Conservation (phyloP, 2,113 vertebrate genomes). For the Hippotragus niger region DNA sequence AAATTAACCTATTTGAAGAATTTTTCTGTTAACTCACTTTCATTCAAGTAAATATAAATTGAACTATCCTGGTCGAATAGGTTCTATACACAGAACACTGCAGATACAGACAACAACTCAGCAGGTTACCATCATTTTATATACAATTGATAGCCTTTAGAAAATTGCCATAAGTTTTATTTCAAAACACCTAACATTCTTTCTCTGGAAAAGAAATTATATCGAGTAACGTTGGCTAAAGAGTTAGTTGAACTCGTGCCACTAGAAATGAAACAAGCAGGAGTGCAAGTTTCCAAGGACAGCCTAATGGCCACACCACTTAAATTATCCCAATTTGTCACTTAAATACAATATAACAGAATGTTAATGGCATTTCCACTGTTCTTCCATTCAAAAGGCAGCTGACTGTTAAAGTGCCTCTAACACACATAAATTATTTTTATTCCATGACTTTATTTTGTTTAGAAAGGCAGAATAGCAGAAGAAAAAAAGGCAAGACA, state of each 20-base stretch:
- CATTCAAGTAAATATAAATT: constrained; percentile 37
- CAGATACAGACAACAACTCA: constrained; percentile 48
- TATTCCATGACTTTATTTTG: constrained; percentile 51
- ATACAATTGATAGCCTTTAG: constrained; percentile 63
- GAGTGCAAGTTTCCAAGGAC: background rate
- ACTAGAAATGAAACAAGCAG: constrained; percentile 36
- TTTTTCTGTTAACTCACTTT: background rate
- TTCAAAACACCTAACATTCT: constrained; percentile 59
- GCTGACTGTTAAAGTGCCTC: constrained; percentile 46
- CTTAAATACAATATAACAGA: background rate
- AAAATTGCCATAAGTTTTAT: background rate
- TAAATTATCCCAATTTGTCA: background rate
- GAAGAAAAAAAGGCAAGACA: constrained; percentile 63
- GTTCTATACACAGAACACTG: constrained; percentile 49
- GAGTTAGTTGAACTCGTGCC: constrained; percentile 26
- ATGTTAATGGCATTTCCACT: background rate
- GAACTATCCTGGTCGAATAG: constrained; percentile 10
- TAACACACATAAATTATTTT: constrained; percentile 23
- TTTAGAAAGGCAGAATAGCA: constrained; percentile 43
- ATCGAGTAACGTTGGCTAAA: background rate
- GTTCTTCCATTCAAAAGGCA: constrained; percentile 52
- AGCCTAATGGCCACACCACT: constrained; percentile 33
- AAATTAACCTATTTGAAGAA: background rate
- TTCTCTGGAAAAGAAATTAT: constrained; percentile 57
- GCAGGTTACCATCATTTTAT: constrained; percentile 52